Conservation (phyloP, 2,797 vertebrate species). For the Acanthopagrus latus region DNA sequence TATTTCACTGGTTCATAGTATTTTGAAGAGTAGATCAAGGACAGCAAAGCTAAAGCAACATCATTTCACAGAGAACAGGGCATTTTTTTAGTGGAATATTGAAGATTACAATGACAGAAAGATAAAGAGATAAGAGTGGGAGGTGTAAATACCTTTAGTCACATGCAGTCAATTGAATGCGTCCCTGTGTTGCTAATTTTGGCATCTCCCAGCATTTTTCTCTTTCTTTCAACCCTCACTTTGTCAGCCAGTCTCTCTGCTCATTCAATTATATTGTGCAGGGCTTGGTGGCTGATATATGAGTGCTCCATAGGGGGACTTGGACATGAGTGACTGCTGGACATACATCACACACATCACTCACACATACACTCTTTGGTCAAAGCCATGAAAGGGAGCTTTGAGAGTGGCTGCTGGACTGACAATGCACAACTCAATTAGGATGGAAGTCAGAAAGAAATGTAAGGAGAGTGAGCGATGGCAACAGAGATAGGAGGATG, state of each 20-base stretch:
- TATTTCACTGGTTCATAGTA: background rate
- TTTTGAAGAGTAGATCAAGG: background rate
- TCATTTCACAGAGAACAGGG: background rate
- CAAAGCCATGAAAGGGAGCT: constrained; percentile 66
- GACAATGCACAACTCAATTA: constrained; percentile 79
- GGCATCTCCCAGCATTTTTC: constrained; percentile 49
- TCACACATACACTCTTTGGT: constrained; percentile 70
- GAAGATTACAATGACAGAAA: background rate
- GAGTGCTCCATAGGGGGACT: constrained; percentile 63
- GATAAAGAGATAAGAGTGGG: constrained; percentile 29
- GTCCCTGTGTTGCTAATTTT: constrained; percentile 45
- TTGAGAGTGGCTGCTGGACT: constrained; percentile 56
- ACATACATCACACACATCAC: constrained; percentile 78
- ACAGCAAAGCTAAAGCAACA: background rate
- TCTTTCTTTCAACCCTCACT: constrained; percentile 40
- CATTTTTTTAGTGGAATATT: background rate
- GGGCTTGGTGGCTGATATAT: constrained; percentile 70
- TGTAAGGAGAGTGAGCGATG: constrained; percentile 69
- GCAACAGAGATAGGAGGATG: constrained; percentile 17
- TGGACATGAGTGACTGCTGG: constrained; percentile 73
- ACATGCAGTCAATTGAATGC: constrained; percentile 6
- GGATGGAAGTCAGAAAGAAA: constrained; percentile 65
- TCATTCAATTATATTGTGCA: constrained; percentile 67
- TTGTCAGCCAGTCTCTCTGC: constrained; percentile 55
- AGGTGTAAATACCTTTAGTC: background rate